Conservation (phyloP, 2,888 invertebrate genomes). For the Apodemia mormo region DNA sequence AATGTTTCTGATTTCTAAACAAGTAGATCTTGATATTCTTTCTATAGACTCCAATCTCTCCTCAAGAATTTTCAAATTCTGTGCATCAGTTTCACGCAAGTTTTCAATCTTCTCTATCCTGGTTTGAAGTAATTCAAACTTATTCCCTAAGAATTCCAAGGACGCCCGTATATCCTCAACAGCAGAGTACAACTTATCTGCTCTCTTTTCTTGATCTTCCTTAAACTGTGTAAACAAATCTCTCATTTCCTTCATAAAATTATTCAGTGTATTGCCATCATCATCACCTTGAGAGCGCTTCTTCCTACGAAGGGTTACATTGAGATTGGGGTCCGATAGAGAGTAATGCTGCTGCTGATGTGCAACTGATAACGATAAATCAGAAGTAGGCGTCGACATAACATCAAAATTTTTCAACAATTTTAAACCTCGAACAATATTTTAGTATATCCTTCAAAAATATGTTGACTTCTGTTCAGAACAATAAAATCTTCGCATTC, state of each 20-base stretch:
- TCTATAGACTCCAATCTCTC: conserved; percentile 22
- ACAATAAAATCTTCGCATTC: too few species aligned
- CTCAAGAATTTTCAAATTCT: conserved; percentile 16
- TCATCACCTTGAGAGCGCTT: neutral
- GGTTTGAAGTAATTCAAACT: neutral
- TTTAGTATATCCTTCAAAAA: too few species aligned
- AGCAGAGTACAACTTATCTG: neutral
- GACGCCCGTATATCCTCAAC: neutral
- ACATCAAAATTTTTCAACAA: too few species aligned
- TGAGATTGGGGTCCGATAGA: conserved; percentile 1
- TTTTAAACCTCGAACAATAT: too few species aligned
- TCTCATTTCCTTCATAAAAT: neutral
- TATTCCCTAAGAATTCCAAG: neutral
- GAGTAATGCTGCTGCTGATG: neutral
- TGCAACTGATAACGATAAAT: neutral
- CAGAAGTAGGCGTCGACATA: neutral
- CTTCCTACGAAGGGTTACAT: neutral
- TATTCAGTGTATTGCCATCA: neutral
- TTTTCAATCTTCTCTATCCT: neutral
- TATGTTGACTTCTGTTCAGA: too few species aligned
- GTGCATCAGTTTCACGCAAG: neutral
- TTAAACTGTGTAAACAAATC: neutral
- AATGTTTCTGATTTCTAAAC: conserved; percentile 29
- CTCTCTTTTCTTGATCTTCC: neutral
- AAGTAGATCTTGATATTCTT: conserved; percentile 22